A percentile compares a stretch with the other conserved stretches of the same genome.
phyloP scores from a whole-genome alignment of 2,797 vertebrate species.

The Myotis vivesi region DNA sequence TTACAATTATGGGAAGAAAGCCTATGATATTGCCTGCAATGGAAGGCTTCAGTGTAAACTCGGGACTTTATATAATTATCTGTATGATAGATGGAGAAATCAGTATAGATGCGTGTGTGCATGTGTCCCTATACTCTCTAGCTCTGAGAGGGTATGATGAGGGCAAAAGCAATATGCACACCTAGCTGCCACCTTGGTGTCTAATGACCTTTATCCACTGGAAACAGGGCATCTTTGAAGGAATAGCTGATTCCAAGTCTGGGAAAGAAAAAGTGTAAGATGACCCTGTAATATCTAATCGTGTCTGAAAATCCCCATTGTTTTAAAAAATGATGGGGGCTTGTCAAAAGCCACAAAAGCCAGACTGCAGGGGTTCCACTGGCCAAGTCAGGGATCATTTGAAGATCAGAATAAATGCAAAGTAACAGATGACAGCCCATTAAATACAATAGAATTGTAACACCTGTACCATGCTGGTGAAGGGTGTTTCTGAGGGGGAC shows the following conservation, averaged over 20 bases:
- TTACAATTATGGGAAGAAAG: not conserved
- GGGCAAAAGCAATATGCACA: not conserved
- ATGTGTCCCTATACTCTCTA: not conserved
- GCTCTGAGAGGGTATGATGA: not conserved
- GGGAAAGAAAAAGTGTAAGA: not conserved
- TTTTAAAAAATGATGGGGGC: not conserved
- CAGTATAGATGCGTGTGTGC: not conserved
- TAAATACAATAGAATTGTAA: not conserved
- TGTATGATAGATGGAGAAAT: not conserved
- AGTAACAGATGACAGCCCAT: not conserved
- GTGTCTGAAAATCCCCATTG: too few relatives aligned
- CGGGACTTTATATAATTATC: not conserved
- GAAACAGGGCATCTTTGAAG: not conserved
- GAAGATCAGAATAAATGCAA: conserved; percentile 4
- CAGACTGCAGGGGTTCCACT: not conserved
- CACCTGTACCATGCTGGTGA: not conserved
- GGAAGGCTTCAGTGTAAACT: not conserved
- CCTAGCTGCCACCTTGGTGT: not conserved
- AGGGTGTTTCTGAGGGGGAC: not conserved
- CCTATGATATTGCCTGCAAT: not conserved
- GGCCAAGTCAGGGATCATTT: not conserved
- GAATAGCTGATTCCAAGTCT: not conserved
- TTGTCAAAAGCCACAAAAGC: not conserved
- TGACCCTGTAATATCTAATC: not conserved
- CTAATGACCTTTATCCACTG: not conserved